Evolutionary conservation across 2,888 invertebrate species (phyloP).

Genomic region (Microctonus hyperodae): DNA sequence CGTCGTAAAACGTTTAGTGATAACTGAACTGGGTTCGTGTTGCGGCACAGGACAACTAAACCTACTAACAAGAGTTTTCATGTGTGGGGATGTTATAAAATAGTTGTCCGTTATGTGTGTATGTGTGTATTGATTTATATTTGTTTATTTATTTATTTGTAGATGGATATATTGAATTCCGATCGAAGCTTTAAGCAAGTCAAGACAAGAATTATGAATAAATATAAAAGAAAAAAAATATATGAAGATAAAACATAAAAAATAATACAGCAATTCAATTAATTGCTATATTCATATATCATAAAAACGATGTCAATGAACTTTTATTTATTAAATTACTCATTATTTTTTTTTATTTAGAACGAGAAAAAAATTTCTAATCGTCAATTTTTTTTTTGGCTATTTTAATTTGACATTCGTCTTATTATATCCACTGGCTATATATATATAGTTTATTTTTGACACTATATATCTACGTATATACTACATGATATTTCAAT

Average conservation of each 20-base stretch:
- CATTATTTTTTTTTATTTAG: background rate
- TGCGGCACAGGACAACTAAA: conserved; percentile 16
- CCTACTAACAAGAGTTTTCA: conserved; percentile 42
- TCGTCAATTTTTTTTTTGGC: background rate
- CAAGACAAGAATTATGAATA: conserved; percentile 28
- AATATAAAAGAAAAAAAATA: background rate
- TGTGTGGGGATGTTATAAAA: conserved; percentile 45
- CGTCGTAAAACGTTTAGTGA: conserved; percentile 41
- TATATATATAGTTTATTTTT: background rate
- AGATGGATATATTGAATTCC: too few relatives aligned
- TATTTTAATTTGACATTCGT: background rate
- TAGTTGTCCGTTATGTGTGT: conserved; percentile 44
- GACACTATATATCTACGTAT: conserved; percentile 21
- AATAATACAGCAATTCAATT: conserved; percentile 44
- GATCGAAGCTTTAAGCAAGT: too few relatives aligned
- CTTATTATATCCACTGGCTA: background rate
- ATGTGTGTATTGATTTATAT: too few relatives aligned
- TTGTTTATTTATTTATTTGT: too few relatives aligned
- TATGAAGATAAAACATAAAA: conserved; percentile 1
- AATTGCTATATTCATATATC: too few relatives aligned
- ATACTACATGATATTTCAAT: background rate
- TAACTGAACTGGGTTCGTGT: conserved; percentile 38
- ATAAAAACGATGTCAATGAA: too few relatives aligned
- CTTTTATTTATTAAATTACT: background rate
- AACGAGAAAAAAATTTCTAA: background rate